Conservation (phyloP, 2,888 invertebrate genomes). For the Polymixis lichenea region DNA sequence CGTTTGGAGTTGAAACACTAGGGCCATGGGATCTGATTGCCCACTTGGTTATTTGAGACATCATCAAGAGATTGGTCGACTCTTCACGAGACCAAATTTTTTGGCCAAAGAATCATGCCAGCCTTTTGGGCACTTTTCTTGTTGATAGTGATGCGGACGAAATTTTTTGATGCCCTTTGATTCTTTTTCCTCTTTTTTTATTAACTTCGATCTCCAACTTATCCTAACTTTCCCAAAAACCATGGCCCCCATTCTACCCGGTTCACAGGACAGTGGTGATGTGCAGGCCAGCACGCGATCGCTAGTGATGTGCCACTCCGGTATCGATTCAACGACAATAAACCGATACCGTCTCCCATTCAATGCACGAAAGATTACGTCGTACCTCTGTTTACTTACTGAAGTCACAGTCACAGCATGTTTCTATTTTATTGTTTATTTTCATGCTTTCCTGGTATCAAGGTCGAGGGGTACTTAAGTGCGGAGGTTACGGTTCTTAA, state of each 20-base stretch:
- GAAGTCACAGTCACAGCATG: constrained; percentile 30
- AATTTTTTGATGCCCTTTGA: too few relatives aligned
- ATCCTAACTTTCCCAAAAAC: constrained; percentile 21
- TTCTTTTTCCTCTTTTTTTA: too few relatives aligned
- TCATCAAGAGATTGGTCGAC: too few relatives aligned
- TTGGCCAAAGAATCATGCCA: too few relatives aligned
- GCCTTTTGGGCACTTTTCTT: too few relatives aligned
- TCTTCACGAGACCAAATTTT: too few relatives aligned
- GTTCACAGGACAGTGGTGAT: constrained; percentile 84
- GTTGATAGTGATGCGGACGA: too few relatives aligned
- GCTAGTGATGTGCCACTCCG: constrained; percentile 82
- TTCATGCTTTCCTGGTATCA: constrained; percentile 57
- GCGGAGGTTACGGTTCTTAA: constrained; percentile 8
- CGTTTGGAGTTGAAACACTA: too few relatives aligned
- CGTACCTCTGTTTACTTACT: constrained; percentile 51
- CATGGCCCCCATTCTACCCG: constrained; percentile 71
- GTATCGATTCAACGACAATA: constrained; percentile 83
- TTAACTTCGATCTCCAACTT: not conserved
- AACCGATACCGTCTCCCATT: constrained; percentile 63
- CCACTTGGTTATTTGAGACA: too few relatives aligned
- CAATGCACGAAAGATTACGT: constrained; percentile 60
- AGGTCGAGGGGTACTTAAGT: constrained; percentile 45
- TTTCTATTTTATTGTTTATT: constrained; percentile 57
- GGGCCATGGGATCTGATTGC: too few relatives aligned
- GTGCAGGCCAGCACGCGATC: constrained; percentile 81